Evolutionary conservation across 1,140 invertebrate species (phyloP).

Genomic region (Aricia agestis): DNA sequence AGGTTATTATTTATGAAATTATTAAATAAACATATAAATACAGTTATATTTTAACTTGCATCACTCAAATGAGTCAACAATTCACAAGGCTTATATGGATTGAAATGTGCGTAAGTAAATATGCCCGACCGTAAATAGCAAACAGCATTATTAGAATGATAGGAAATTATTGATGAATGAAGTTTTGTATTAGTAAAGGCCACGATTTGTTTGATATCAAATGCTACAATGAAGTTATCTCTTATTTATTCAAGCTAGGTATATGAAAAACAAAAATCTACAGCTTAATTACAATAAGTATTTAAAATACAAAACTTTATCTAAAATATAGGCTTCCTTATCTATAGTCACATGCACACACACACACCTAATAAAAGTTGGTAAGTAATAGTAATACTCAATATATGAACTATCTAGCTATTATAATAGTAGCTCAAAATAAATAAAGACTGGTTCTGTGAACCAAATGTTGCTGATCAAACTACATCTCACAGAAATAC

Average conservation of each 20-base stretch:
- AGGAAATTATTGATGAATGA: not conserved
- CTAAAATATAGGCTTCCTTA: not conserved
- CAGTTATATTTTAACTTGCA: constrained; percentile 4
- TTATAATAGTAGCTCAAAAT: not conserved
- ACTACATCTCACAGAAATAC: too few relatives aligned
- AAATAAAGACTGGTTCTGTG: too few relatives aligned
- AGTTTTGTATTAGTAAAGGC: not conserved
- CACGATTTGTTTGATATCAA: too few relatives aligned
- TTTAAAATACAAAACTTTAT: too few relatives aligned
- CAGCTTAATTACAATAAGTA: too few relatives aligned
- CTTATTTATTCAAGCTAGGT: too few relatives aligned
- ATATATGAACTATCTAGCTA: not conserved
- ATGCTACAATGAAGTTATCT: too few relatives aligned
- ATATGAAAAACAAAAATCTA: too few relatives aligned
- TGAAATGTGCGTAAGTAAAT: not conserved
- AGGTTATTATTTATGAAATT: constrained; percentile 5
- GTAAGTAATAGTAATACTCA: not conserved
- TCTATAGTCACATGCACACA: not conserved
- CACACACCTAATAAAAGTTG: not conserved
- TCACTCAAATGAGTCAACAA: not conserved
- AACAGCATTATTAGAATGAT: not conserved
- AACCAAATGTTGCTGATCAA: too few relatives aligned
- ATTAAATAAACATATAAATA: constrained; percentile 11
- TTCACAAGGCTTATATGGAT: constrained; percentile 1
- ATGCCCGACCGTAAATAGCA: not conserved